These are phyloP conservation scores for Drosophila infuscata DNA, from an alignment of 2,888 invertebrate genomes.

Conservation along the genomic window DNA sequence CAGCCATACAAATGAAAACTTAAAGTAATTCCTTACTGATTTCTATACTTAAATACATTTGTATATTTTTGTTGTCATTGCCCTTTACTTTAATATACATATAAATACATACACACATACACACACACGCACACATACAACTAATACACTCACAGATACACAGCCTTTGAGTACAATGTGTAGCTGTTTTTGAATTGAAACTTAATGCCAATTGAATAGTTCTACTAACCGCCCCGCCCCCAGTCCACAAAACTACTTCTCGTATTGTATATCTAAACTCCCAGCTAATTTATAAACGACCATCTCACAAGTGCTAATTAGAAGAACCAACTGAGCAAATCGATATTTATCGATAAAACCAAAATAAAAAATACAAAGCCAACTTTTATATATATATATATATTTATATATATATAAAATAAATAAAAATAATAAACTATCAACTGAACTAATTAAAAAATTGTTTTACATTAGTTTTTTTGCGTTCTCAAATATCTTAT, in stretches of 20 bases:
- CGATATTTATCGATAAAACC: constrained; percentile 41
- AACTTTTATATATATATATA: constrained; percentile 5
- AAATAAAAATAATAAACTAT: constrained; percentile 19
- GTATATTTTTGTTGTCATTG: constrained; percentile 5
- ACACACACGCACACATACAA: constrained; percentile 9
- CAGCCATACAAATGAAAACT: neutral
- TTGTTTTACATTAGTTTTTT: constrained; percentile 54
- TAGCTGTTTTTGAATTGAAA: constrained; percentile 46
- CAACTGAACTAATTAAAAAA: constrained; percentile 36
- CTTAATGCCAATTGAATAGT: constrained; percentile 54
- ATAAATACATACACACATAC: neutral
- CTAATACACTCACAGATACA: constrained; percentile 12
- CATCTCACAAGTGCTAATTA: constrained; percentile 86
- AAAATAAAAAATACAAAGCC: constrained; percentile 17
- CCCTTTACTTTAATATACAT: neutral
- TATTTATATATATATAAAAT: constrained; percentile 3
- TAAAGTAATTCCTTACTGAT: constrained; percentile 13
- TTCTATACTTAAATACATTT: constrained; percentile 1
- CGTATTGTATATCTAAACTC: constrained; percentile 38
- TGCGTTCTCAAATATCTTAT: constrained; percentile 46
- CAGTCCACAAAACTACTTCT: neutral
- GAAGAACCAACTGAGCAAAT: constrained; percentile 48
- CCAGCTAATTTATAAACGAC: constrained; percentile 79
- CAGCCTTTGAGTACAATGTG: constrained; percentile 40
- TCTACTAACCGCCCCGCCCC: constrained; percentile 8